Percentiles rank a stretch among this genome's conserved stretches.
phyloP scores from a whole-genome alignment of 2,113 vertebrate species.

The Parus major region DNA sequence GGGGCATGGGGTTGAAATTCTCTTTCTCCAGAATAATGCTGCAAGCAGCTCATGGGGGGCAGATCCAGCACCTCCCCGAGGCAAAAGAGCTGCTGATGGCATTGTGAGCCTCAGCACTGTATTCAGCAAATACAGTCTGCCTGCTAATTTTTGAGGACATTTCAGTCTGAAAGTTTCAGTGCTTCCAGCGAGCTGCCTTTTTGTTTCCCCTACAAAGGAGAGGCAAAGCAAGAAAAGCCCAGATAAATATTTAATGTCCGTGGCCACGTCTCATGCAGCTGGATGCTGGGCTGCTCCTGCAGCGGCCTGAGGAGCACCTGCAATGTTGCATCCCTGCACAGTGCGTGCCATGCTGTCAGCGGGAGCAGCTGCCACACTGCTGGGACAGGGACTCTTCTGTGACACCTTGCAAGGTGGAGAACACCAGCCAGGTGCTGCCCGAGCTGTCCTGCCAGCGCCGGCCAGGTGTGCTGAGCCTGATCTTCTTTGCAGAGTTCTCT shows the following conservation, averaged over 20 bases:
- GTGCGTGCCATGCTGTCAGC: rapidly evolving
- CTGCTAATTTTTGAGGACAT: neutral
- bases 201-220: neutral
- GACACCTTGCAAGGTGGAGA: rapidly evolving
- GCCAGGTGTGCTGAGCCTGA: rapidly evolving
- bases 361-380: rapidly evolving
- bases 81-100: neutral
- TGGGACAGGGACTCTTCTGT: neutral
- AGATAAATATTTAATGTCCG: neutral
- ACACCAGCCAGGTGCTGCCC: neutral
- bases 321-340: rapidly evolving
- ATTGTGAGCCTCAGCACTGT: neutral
- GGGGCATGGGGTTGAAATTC: neutral
- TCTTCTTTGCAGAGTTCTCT: neutral
- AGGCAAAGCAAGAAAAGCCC: neutral
- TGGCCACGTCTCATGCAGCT: neutral
- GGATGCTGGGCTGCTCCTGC: neutral
- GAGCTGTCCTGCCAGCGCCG: rapidly evolving
- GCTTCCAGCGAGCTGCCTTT: neutral
- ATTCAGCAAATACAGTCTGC: neutral
- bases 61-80: neutral
- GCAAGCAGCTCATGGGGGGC: neutral
- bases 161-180: neutral
- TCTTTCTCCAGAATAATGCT: neutral
- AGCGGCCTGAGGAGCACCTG: rapidly evolving